phyloP scores from a whole-genome alignment of 2,113 vertebrate genomes.

The Anarrhichthys ocellatus region DNA sequence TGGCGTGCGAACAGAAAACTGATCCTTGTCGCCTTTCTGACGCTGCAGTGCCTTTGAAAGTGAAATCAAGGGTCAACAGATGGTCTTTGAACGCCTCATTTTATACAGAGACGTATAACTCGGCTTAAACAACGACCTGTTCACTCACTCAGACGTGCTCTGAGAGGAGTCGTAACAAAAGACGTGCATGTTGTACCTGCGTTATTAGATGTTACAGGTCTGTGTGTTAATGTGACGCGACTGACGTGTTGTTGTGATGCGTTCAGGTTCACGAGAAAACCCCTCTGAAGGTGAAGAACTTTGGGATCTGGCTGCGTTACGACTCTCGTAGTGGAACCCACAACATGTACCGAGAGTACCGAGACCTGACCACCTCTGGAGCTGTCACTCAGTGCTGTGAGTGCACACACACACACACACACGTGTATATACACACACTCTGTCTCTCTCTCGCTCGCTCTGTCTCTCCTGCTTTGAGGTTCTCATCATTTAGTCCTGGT shows the following conservation, averaged over 20 bases:
- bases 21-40: constrained; percentile 91
- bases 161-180: too few relatives aligned
- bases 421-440: not conserved
- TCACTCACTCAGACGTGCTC: too few relatives aligned
- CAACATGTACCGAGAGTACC: constrained; percentile 99
- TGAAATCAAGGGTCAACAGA: constrained; percentile 88
- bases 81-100: not conserved
- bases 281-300: constrained; percentile 96
- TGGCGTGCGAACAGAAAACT: constrained; percentile 84
- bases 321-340: constrained; percentile 98
- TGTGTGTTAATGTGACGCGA: too few relatives aligned
- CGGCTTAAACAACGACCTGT: too few relatives aligned
- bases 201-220: too few relatives aligned
- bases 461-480: too few relatives aligned
- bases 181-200: too few relatives aligned
- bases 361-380: constrained; percentile 94
- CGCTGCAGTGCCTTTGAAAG: constrained; percentile 86
- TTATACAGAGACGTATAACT: too few relatives aligned
- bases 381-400: constrained; percentile 99
- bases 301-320: constrained; percentile 98
- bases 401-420: constrained; percentile 58
- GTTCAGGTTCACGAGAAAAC: constrained; percentile 94
- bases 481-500: too few relatives aligned
- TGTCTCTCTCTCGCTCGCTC: too few relatives aligned
- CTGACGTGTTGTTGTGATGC: not conserved